phyloP scores from a whole-genome alignment of 2,888 invertebrate species.

The Embidobia sp. region DNA sequence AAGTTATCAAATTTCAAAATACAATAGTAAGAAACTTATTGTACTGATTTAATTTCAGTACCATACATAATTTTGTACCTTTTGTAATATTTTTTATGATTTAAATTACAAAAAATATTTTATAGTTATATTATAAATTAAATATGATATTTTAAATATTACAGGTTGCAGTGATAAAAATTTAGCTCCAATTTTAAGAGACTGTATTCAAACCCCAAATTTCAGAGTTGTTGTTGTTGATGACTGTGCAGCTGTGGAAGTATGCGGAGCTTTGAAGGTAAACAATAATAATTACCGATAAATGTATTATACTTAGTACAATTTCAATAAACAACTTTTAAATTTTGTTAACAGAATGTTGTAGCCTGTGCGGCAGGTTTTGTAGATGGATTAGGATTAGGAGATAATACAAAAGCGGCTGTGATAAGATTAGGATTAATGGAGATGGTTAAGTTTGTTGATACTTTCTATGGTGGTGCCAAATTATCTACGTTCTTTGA shows the following conservation, averaged over 20 bases:
- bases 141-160: slow-evolving; percentile 30
- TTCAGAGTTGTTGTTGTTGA: slow-evolving; percentile 86
- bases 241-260: slow-evolving; percentile 86
- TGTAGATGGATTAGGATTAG: slow-evolving; percentile 85
- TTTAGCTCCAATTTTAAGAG: slow-evolving; percentile 83
- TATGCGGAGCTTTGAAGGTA: slow-evolving; percentile 86
- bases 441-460: slow-evolving; percentile 86
- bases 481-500: slow-evolving; percentile 86
- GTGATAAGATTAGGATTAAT: slow-evolving; percentile 86
- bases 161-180: slow-evolving; percentile 81
- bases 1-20: no score
- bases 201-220: slow-evolving; percentile 85
- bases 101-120: no score
- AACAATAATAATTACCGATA: no score
- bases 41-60: no score
- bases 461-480: slow-evolving; percentile 83
- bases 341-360: slow-evolving; percentile 83
- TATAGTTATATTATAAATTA: no score
- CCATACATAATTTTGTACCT: no score
- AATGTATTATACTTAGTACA: no score
- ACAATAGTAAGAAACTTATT: no score
- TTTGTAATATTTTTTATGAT: no score
- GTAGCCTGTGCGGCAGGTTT: slow-evolving; percentile 88
- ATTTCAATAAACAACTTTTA: no score
- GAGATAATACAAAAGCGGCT: slow-evolving; percentile 88